Evolutionary conservation across 2,888 invertebrate species (phyloP).

Genomic region (Coelinius sp.): DNA sequence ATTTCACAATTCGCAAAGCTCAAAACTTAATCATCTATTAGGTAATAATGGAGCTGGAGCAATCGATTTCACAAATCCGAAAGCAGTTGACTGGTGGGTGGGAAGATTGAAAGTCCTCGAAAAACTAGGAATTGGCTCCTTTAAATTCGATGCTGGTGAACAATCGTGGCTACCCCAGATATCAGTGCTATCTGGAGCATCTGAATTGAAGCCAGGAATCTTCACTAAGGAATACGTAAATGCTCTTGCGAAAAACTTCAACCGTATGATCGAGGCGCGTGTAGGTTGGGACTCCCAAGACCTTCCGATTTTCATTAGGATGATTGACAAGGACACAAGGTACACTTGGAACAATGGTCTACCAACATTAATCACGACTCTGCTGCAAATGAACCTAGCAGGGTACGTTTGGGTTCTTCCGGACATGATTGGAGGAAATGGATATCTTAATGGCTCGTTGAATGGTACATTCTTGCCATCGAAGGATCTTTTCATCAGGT

Average conservation of each 20-base stretch:
- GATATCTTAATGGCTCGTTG: constrained; percentile 74
- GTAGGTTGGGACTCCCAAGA: constrained; percentile 80
- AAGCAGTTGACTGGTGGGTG: constrained; percentile 76
- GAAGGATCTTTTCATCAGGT: constrained; percentile 81
- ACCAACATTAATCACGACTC: constrained; percentile 80
- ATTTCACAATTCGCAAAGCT: no score
- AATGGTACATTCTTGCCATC: constrained; percentile 63
- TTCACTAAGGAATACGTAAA: constrained; percentile 75
- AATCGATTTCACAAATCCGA: constrained; percentile 82
- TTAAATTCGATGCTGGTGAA: constrained; percentile 89
- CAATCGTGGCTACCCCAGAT: constrained; percentile 79
- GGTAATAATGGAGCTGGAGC: constrained; percentile 73
- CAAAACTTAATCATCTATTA: constrained; percentile 25
- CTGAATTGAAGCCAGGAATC: constrained; percentile 74
- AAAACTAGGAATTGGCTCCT: constrained; percentile 79
- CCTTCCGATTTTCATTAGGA: constrained; percentile 80
- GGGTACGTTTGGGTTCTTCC: constrained; percentile 80
- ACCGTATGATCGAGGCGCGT: constrained; percentile 79
- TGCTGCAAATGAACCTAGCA: constrained; percentile 75
- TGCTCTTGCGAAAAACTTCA: constrained; percentile 74
- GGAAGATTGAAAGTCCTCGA: constrained; percentile 73
- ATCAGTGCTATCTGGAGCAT: constrained; percentile 74
- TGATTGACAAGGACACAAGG: constrained; percentile 83
- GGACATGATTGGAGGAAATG: constrained; percentile 85
- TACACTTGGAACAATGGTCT: constrained; percentile 82